Evolutionary conservation across 2,888 invertebrate genomes (phyloP).

Genomic region (Cantharis rufa): DNA sequence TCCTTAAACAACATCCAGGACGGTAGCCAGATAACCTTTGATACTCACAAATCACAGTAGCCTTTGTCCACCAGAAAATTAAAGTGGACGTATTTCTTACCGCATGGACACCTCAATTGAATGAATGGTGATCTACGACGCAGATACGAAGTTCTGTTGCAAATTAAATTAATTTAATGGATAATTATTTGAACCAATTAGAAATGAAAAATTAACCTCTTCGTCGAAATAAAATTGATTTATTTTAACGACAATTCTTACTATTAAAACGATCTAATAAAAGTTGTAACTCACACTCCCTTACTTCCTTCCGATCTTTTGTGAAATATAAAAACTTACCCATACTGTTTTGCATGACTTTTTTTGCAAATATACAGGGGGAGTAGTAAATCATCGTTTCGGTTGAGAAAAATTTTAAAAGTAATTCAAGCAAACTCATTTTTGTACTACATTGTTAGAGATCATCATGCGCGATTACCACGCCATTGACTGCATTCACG

Average conservation of each 20-base stretch:
- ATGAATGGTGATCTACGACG: constrained; percentile 30
- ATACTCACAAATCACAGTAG: constrained; percentile 45
- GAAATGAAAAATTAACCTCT: background rate
- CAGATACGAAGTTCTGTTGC: constrained; percentile 19
- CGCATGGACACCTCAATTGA: constrained; percentile 49
- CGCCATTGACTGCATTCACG: background rate
- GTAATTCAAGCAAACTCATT: background rate
- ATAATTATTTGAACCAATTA: constrained; percentile 5
- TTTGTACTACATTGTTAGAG: background rate
- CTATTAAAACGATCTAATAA: constrained; percentile 16
- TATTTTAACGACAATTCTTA: background rate
- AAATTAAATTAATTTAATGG: constrained; percentile 12
- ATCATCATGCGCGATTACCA: background rate
- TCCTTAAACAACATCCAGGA: constrained; percentile 41
- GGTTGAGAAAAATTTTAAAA: background rate
- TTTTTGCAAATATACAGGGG: background rate
- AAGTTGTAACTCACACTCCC: constrained; percentile 22
- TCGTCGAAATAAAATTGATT: background rate
- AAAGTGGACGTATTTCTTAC: constrained; percentile 52
- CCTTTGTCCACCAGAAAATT: constrained; percentile 52
- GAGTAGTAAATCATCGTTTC: background rate
- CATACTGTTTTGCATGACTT: background rate
- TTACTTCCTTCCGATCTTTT: background rate
- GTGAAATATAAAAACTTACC: background rate
- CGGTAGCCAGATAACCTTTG: constrained; percentile 53